phyloP scores from a whole-genome alignment of 2,113 vertebrate genomes.

The Dromiciops gliroides region DNA sequence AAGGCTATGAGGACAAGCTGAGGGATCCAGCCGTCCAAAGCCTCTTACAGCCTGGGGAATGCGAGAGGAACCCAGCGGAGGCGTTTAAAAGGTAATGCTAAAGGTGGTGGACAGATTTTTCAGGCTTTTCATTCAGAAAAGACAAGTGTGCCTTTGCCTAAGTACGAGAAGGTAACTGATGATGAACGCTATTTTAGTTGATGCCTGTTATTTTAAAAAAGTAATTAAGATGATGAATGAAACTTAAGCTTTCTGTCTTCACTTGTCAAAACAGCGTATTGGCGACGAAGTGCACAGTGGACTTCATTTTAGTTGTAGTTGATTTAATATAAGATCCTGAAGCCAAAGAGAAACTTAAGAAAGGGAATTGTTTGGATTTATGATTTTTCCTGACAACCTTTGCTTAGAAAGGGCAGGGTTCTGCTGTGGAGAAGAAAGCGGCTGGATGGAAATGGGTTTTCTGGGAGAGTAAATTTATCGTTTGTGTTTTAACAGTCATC shows the following conservation, averaged over 20 bases:
- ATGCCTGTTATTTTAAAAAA: not conserved
- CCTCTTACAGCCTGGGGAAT: conserved; percentile 92
- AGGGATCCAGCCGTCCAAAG: conserved; percentile 91
- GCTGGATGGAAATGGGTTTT: not conserved
- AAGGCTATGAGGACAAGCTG: conserved; percentile 94
- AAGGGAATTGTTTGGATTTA: not conserved
- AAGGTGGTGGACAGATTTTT: conserved; percentile 14
- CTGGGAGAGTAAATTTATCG: not conserved
- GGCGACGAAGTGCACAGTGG: conserved; percentile 20
- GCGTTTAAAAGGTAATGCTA: conserved; percentile 94
- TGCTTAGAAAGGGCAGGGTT: not conserved
- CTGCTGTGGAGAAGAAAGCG: not conserved
- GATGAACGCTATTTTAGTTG: too few species aligned
- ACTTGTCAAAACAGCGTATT: not conserved
- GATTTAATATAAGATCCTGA: conserved; percentile 13
- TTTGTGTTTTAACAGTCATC: not conserved
- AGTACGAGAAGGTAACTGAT: too few species aligned
- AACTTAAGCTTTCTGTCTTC: conserved; percentile 14
- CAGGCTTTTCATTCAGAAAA: not conserved
- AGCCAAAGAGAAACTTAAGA: conserved; percentile 6
- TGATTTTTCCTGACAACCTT: conserved; percentile 3
- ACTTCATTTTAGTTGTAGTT: conserved; percentile 4
- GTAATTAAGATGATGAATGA: conserved; percentile 25
- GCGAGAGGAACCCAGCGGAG: conserved; percentile 96
- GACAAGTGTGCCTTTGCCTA: too few species aligned